Conservation (phyloP, 2,113 vertebrate species). For the Gobio gobio region DNA sequence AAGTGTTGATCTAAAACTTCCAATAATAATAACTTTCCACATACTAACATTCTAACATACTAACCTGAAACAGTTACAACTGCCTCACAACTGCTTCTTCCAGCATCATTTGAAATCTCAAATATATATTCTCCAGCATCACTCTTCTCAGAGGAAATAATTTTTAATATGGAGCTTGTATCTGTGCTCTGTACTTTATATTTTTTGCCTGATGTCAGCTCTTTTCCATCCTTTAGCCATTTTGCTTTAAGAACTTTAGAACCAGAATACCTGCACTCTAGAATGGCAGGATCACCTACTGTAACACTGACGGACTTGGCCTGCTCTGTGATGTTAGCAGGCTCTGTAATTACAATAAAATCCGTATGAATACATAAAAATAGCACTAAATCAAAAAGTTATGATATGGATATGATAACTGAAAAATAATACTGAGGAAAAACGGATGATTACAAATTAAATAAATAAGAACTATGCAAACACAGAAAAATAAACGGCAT, state of each 20-base stretch:
- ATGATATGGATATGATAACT: background rate
- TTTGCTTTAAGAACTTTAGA: conserved; percentile 88
- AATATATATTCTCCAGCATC: conserved; percentile 91
- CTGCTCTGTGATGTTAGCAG: conserved; percentile 90
- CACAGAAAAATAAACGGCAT: background rate
- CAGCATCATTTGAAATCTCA: conserved; percentile 93
- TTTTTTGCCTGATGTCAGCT: conserved; percentile 84
- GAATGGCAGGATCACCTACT: conserved; percentile 91
- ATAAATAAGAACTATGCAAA: background rate
- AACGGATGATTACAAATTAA: background rate
- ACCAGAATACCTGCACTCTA: conserved; percentile 93
- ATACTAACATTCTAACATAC: conserved; percentile 62
- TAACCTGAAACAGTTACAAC: conserved; percentile 88
- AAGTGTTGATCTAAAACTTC: background rate
- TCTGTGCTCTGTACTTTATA: conserved; percentile 90
- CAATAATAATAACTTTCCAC: background rate
- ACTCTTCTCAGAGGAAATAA: conserved; percentile 86
- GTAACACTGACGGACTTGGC: conserved; percentile 95
- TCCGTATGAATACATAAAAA: background rate
- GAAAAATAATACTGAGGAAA: background rate
- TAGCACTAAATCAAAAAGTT: background rate
- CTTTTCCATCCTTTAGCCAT: conserved; percentile 90
- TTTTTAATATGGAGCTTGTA: conserved; percentile 88
- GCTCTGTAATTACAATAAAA: conserved; percentile 78
- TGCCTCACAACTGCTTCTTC: conserved; percentile 88